Conservation (phyloP, 2,888 invertebrate species). For the Petrolisthes manimaculis region DNA sequence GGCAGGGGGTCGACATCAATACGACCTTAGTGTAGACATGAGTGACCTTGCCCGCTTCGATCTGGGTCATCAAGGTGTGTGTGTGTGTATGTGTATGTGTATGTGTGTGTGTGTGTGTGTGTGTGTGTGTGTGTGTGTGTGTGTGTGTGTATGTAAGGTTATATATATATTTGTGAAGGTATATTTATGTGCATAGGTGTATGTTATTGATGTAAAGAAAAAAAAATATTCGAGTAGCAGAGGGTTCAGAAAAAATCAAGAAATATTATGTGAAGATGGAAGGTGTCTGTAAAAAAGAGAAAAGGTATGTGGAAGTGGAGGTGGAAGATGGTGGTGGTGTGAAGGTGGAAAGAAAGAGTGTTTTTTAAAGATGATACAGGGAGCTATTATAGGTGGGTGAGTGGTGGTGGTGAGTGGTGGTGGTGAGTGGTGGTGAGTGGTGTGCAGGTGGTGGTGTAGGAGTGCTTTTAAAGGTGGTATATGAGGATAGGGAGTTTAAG, state of each 20-base stretch:
- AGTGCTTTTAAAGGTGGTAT: no score
- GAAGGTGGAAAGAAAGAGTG: not conserved
- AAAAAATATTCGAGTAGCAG: no score
- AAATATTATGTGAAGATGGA: no score
- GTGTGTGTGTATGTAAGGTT: not conserved
- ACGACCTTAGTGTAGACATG: no score
- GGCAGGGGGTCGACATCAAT: no score
- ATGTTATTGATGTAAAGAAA: no score
- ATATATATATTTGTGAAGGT: no score
- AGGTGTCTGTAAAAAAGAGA: not conserved
- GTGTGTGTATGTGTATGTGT: not conserved
- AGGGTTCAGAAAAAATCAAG: no score
- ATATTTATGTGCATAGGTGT: no score
- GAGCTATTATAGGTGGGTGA: not conserved
- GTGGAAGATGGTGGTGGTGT: not conserved
- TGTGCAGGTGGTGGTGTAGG: not conserved
- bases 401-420: not conserved
- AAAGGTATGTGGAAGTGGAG: not conserved
- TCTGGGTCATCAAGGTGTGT: not conserved
- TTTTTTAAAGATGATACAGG: not conserved
- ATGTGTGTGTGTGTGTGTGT: not conserved
- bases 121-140: constrained; percentile 1
- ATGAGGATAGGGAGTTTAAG: no score
- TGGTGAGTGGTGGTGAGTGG: not conserved
- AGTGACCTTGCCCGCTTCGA: no score